Base-by-base conservation (phyloP, 1,140 invertebrate species). In the Lucilia cuprina region DNA sequence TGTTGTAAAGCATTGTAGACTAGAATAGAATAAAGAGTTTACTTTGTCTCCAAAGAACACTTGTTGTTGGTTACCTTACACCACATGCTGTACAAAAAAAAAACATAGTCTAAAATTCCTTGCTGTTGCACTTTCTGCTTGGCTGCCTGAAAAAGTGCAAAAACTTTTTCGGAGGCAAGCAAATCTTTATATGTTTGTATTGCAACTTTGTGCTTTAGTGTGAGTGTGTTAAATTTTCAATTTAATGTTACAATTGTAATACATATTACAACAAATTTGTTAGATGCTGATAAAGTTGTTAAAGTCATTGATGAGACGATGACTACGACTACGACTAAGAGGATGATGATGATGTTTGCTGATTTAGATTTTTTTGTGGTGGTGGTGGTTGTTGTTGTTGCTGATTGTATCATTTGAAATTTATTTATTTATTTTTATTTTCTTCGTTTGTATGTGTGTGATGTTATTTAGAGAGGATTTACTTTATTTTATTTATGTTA, bases 271-370 rank as follows among this genome's bases (percentile, higher is more conserved):
- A 80, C 77, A 80, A 80, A 80, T 80, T 80, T 80, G 77, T 80
- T 80, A 80, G 77, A 80, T 80, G 77, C 41, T 50, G 77, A 80
- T 80, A 80, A 80, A 80, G 77, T 80, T 80, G 77, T 80, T 80
- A 80, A 80, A 21, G 41, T 49, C 77, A 80, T 80, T 80, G 77
- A 80, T 80, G 77, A 78, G 50, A 41, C n/a, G 55, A 17, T 60
- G 55, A 17, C n/a, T 0, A 10, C n/a, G 14, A 60, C n/a, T 0
- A 60, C n/a, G 55, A 17, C n/a, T 17, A 60, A 1, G 14, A 3
- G 5, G 55, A 70, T 70, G 65, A 21, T 70, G 65, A 70, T 70
- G n/a, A 70, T 70, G 9, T 21, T 30, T 25, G 21, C 10, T 70
- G 19, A 70, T 21, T 21, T 70, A 21, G 17, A 19, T 65, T 7